These are phyloP conservation scores for Microtus montanus DNA, from an alignment of 2,113 vertebrate species.

Conservation along the genomic window DNA sequence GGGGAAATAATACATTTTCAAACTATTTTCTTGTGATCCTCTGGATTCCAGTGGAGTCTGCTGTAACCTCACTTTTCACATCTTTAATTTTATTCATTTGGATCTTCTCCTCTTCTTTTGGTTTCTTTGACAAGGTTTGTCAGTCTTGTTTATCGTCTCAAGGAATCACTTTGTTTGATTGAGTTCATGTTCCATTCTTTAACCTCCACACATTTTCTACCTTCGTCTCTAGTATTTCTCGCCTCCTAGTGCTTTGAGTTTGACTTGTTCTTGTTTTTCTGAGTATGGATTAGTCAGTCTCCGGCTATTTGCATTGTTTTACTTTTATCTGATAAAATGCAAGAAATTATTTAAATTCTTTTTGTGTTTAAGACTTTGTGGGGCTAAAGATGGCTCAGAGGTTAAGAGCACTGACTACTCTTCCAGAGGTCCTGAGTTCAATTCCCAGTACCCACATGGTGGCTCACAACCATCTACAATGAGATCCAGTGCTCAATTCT, in stretches of 20 bases:
- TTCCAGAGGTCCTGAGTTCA: no score
- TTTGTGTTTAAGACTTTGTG: neutral
- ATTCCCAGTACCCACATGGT: no score
- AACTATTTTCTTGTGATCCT: neutral
- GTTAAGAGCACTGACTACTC: no score
- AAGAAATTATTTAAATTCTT: neutral
- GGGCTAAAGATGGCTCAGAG: no score
- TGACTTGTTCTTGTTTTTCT: neutral
- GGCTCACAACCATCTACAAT: no score
- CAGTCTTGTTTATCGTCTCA: neutral
- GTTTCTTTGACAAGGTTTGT: neutral
- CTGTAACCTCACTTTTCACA: neutral
- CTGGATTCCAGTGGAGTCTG: neutral
- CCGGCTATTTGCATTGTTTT: neutral
- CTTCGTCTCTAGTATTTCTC: neutral
- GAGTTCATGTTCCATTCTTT: neutral
- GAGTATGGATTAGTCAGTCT: neutral
- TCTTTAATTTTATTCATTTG: neutral
- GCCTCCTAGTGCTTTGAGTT: neutral
- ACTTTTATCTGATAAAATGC: neutral
- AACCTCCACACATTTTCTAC: neutral
- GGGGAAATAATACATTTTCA: neutral
- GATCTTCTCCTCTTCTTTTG: neutral
- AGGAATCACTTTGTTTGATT: neutral
- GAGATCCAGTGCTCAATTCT: no score